Evolutionary conservation across 2,797 vertebrate species (phyloP), one percentile per base, ranked within the genome.

Genomic region (Centroberyx gerrardi): DNA sequence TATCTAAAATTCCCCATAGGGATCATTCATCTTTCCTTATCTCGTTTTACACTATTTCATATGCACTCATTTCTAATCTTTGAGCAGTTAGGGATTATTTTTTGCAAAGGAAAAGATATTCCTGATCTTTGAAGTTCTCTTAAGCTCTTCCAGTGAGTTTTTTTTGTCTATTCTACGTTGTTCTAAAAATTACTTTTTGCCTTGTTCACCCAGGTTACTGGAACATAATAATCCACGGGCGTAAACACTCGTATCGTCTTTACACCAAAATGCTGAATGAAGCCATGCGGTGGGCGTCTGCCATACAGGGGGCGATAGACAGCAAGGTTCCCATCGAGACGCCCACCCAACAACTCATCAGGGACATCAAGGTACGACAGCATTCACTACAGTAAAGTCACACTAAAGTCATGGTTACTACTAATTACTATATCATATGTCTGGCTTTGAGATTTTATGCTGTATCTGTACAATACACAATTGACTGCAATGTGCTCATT

Each of bases 261-360:
- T 97, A 98, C 92, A 97, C 96, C 0, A 97, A 97, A 91, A 93
- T 98, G 84, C 81, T 97, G 83, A 98, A 97, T 0, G 97, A 98
- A 89, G 97, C 97, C 71, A 97, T 97, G 96, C 93, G 97, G 62
- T 98, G 97, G 97, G 91, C 96, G 1, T 96, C 96, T 1, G 96
- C 97, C 85, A 96, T 98, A 17, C 97, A 98, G 82, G 96, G 96
- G 6, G 96, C 95, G 28, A 97, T 98, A 63, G 97, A 98, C 92
- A 96, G 86, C 92, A 98, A 98, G 82, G 95, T 96, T 65, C 97
- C 97, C 87, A 98, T 98, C 13, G 96, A 98, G 93, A 98, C 97
- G 0, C 97, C 97, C 9, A 98, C 97, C 0, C 97, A 98, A 76
- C 97, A 98, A 6, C 97, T 98, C 79, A 98, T 98, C 87, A 95